Percentiles rank a stretch among this genome's conserved stretches.
Conservation (phyloP, 2,888 invertebrate genomes). For the Hyalella azteca region DNA sequence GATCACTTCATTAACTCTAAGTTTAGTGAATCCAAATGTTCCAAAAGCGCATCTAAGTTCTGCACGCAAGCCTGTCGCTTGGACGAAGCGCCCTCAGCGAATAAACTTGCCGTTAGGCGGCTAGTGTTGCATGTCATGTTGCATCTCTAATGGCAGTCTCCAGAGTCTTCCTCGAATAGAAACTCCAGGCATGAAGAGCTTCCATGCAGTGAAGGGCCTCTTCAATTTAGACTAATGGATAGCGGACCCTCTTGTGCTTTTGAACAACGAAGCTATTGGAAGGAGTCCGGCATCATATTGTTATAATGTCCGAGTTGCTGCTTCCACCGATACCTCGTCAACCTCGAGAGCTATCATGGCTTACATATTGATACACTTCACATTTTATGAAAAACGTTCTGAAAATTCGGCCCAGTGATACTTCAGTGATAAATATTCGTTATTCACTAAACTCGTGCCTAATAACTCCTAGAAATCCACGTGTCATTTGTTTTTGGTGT, state of each 20-base stretch:
- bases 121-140: slow-evolving; percentile 29
- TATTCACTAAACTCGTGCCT: no score
- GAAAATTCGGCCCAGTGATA: no score
- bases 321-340: neutral
- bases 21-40: no score
- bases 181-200: slow-evolving; percentile 32
- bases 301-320: neutral
- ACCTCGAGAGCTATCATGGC: neutral
- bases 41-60: no score
- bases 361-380: no score
- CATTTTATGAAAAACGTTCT: no score
- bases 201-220: slow-evolving; percentile 22
- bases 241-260: slow-evolving; percentile 32
- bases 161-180: neutral
- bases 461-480: no score
- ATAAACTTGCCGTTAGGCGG: slow-evolving; percentile 25
- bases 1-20: no score
- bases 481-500: no score
- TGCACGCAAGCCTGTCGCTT: no score
- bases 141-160: slow-evolving; percentile 28
- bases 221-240: slow-evolving; percentile 37
- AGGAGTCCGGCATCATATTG: slow-evolving; percentile 10
- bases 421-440: no score
- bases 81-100: slow-evolving; percentile 13
- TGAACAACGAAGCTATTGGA: slow-evolving; percentile 35